Percentiles rank a stretch among this genome's conserved stretches.
Evolutionary conservation across 1,140 invertebrate species (phyloP).

Genomic region (Frieseomelitta varia): DNA sequence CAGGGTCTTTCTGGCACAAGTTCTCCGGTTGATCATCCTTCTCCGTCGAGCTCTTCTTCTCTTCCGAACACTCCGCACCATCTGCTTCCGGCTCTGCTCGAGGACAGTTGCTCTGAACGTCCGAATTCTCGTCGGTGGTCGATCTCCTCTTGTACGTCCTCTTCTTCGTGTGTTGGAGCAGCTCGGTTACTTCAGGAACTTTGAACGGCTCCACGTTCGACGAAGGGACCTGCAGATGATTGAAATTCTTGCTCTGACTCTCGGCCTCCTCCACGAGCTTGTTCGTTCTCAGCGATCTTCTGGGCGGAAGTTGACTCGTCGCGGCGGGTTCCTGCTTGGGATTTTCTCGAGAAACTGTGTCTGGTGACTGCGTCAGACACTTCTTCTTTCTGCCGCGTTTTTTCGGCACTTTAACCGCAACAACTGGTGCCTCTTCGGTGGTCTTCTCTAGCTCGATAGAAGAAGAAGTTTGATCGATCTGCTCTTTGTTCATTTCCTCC

Average conservation of each 20-base stretch:
- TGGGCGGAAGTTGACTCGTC: not conserved
- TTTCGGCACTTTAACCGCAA: conserved; percentile 8
- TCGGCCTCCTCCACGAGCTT: not conserved
- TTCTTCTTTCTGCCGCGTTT: conserved; percentile 58
- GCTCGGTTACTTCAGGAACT: conserved; percentile 55
- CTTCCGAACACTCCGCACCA: not conserved
- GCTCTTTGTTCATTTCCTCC: not conserved
- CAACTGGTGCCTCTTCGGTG: not conserved
- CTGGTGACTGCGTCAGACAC: conserved; percentile 13
- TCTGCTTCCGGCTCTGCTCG: not conserved
- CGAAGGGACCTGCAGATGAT: not conserved
- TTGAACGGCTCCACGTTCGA: conserved; percentile 53
- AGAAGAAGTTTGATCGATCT: fast-evolving
- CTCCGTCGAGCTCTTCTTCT: not conserved
- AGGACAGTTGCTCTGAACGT: conserved; percentile 5
- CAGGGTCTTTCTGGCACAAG: not conserved
- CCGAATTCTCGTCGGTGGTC: conserved; percentile 48
- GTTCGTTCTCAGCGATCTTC: conserved; percentile 24
- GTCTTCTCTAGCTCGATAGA: not conserved
- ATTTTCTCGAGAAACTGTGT: not conserved
- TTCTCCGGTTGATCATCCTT: conserved; percentile 4
- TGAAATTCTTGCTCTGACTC: not conserved
- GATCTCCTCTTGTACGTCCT: conserved; percentile 63
- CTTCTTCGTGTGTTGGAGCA: conserved; percentile 60
- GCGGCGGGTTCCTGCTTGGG: not conserved